Evolutionary conservation across 2,797 vertebrate species (phyloP), one percentile per base, ranked within the genome.

Genomic region (Decapterus maruadsi): DNA sequence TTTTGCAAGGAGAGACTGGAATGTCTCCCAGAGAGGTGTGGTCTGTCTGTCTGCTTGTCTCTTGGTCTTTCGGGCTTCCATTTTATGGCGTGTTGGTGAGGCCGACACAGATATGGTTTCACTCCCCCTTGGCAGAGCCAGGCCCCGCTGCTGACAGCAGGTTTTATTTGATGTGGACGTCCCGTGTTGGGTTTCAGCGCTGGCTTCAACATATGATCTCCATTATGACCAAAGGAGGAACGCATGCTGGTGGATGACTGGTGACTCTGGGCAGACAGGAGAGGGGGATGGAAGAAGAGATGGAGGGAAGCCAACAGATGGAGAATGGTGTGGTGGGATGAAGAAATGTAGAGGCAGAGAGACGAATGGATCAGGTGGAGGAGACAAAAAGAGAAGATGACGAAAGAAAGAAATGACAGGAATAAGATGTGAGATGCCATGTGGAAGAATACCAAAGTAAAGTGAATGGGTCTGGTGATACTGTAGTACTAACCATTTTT

Each of bases 171-270:
- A 95, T 94, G 94, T 94, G 90, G 91, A 93, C 57, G 92, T 93
- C 92, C 90, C 84, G 91, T 93, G 93, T 94, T 91, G 86, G 87
- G 93, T 94, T 95, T 92, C 94, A 94, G 91, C 14, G 74, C 90
- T 80, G 90, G 87, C 89, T 93, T 92, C 88, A 92, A 94, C 95
- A 96, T 95, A 92, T 95, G 94, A 95, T 95, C 93, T 93, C 91
- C 93, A 95, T 95, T 96, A 95, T 92, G 89, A 92, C 87, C 87
- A 87, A 84, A 92, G 89, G 78, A 92, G 89, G 81, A 93, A 88
- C 65, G 84, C 83, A 89, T 87, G 91, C 89, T 82, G 87, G 90
- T 82, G 88, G 85, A 92, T 90, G 92, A 89, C 89, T 91, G 87
- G 92, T 90, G 91, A 93, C 89, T 91, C 75, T 75, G 86, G 83